Evolutionary conservation across 1,140 invertebrate species (phyloP).

Genomic region (Dermatophagoides farinae): DNA sequence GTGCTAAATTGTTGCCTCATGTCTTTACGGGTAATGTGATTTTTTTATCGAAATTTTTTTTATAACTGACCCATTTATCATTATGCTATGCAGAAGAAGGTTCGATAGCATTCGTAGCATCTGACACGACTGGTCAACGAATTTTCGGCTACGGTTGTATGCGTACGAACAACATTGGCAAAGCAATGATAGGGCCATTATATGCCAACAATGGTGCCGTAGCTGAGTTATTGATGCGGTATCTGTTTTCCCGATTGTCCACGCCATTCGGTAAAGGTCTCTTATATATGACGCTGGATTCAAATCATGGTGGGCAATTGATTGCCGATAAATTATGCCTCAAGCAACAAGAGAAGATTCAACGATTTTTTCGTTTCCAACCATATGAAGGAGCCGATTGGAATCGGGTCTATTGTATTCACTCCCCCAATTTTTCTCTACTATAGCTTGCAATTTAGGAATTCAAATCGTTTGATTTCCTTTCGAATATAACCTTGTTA

Average conservation of each 20-base stretch:
- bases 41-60: neutral
- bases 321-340: conserved; percentile 18
- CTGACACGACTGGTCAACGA: conserved; percentile 4
- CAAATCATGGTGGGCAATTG: conserved; percentile 14
- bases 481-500: no score
- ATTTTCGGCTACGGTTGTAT: conserved; percentile 19
- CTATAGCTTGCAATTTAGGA: conserved; percentile 12
- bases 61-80: neutral
- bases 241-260: conserved; percentile 14
- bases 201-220: conserved; percentile 19
- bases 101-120: conserved; percentile 14
- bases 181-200: conserved; percentile 18
- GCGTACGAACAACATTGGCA: conserved; percentile 14
- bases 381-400: conserved; percentile 15
- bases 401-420: conserved; percentile 17
- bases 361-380: conserved; percentile 16
- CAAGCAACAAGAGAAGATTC: conserved; percentile 14
- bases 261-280: conserved; percentile 13
- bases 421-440: conserved; percentile 21
- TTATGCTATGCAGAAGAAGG: conserved; percentile 9
- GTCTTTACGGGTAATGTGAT: neutral
- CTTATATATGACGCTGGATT: conserved; percentile 17
- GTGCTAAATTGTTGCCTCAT: conserved; percentile 9
- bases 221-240: conserved; percentile 17
- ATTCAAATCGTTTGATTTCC: no score